These are phyloP conservation scores for Mizuhopecten yessoensis DNA, from an alignment of 1,140 invertebrate species.

Conservation along the genomic window DNA sequence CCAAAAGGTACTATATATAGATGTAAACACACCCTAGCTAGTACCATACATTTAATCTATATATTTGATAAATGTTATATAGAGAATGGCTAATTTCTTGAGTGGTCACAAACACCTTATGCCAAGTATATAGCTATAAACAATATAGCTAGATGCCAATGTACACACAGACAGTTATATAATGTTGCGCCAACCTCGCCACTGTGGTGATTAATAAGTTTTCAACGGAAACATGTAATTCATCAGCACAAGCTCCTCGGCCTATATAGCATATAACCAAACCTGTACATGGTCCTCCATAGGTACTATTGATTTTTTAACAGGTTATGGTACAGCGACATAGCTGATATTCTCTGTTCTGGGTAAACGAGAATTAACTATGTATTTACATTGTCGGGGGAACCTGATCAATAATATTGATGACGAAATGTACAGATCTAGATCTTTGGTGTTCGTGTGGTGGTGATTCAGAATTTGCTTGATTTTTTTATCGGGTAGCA, in stretches of 20 bases:
- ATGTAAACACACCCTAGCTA: no score
- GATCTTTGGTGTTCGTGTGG: not conserved
- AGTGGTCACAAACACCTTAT: no score
- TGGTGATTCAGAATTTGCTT: not conserved
- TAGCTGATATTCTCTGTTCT: not conserved
- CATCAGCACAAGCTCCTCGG: not conserved
- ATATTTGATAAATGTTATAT: no score
- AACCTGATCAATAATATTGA: not conserved
- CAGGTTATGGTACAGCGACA: constrained; percentile 16
- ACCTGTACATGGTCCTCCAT: not conserved
- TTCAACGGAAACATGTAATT: not conserved
- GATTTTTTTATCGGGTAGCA: not conserved
- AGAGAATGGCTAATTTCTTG: no score
- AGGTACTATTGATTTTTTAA: constrained; percentile 11
- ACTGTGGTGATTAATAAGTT: not conserved
- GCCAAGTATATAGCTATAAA: no score
- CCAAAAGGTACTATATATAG: no score
- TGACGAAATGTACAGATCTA: not conserved
- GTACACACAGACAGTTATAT: not conserved
- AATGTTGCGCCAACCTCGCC: not conserved
- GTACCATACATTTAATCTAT: no score
- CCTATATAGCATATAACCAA: not conserved
- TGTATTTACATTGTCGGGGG: constrained; percentile 16
- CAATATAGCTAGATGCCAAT: no score
- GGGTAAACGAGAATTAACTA: constrained; percentile 28